Evolutionary conservation across 2,113 vertebrate species (phyloP).

Genomic region (Machaerirhynchus nigripectus): DNA sequence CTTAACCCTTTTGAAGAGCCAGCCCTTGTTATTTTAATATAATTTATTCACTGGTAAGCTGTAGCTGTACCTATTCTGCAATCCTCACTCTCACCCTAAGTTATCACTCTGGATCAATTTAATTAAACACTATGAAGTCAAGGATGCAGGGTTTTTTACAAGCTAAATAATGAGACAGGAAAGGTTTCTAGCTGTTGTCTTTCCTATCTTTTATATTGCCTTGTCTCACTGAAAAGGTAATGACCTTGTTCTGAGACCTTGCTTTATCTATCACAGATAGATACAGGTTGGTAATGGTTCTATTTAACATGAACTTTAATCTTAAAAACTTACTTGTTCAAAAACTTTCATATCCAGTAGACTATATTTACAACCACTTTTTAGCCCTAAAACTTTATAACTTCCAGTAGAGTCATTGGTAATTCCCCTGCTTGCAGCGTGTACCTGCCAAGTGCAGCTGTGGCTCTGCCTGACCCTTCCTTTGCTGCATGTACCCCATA

Average conservation of each 20-base stretch:
- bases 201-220: not conserved
- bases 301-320: not conserved
- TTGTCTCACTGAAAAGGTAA: not conserved
- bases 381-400: not conserved
- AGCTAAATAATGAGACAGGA: not conserved
- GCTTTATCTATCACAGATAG: not conserved
- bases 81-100: not conserved
- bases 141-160: not conserved
- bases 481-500: rapidly evolving
- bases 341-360: not conserved
- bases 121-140: not conserved
- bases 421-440: not conserved
- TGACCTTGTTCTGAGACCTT: not conserved
- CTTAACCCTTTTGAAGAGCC: not conserved
- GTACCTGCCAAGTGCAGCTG: not conserved
- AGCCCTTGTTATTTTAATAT: not conserved
- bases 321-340: not conserved
- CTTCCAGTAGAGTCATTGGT: not conserved
- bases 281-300: not conserved
- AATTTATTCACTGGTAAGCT: not conserved
- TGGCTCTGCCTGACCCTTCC: not conserved
- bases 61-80: not conserved
- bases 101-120: not conserved
- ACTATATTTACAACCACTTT: not conserved
- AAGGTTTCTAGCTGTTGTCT: not conserved